Conservation (phyloP, 2,888 invertebrate genomes). For the Microplitis deprimator region DNA sequence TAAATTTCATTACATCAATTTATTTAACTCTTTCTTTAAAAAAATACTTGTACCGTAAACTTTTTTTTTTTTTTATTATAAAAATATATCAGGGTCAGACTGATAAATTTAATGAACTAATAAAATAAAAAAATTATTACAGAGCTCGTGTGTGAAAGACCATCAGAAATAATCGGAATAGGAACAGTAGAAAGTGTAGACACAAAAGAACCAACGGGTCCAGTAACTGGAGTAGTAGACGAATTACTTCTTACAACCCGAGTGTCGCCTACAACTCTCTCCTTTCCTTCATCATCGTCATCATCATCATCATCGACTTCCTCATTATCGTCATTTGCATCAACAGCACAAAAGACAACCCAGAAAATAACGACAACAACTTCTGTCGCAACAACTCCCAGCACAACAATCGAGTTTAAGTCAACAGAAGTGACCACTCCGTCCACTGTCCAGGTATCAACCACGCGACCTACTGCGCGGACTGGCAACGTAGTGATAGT, state of each 20-base stretch:
- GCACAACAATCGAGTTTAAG: conserved; percentile 48
- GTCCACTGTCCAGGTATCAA: conserved; percentile 51
- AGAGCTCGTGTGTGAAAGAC: conserved; percentile 70
- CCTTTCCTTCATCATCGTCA: conserved; percentile 56
- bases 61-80: background rate
- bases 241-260: conserved; percentile 65
- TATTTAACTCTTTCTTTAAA: background rate
- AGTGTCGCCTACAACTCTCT: conserved; percentile 53
- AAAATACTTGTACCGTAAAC: background rate
- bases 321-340: conserved; percentile 60
- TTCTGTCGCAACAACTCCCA: conserved; percentile 47
- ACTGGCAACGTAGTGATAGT: conserved; percentile 67
- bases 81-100: no score
- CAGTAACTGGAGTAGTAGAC: conserved; percentile 66
- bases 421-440: conserved; percentile 66
- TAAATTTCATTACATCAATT: conserved; percentile 52
- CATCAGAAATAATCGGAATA: conserved; percentile 73
- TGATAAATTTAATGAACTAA: background rate
- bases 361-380: conserved; percentile 56
- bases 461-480: conserved; percentile 58
- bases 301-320: conserved; percentile 13
- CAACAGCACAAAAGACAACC: conserved; percentile 60
- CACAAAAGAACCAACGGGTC: conserved; percentile 63
- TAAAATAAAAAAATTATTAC: conserved; percentile 41
- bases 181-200: conserved; percentile 75